These are phyloP conservation scores for Amazona guildingii DNA, from an alignment of 2,113 vertebrate genomes.

Conservation along the genomic window DNA sequence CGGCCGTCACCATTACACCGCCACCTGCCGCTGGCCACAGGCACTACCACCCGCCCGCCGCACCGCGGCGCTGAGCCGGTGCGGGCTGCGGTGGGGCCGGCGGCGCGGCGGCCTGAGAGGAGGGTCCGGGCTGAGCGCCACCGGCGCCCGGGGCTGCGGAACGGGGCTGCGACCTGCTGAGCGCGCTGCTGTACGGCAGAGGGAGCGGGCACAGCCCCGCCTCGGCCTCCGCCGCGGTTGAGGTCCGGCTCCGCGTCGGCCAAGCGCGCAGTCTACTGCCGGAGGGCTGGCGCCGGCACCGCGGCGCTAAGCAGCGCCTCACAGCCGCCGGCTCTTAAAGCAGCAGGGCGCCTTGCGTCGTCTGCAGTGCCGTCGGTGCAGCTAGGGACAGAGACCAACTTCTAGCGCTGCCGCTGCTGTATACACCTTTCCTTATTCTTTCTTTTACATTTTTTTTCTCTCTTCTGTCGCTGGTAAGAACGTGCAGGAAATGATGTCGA, in stretches of 20 bases:
- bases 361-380: not conserved
- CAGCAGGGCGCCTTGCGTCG: too few relatives aligned
- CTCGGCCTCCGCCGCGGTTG: too few relatives aligned
- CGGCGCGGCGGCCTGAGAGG: not conserved
- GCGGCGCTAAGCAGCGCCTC: too few relatives aligned
- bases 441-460: not conserved
- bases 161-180: not conserved
- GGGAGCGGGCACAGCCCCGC: not conserved
- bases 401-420: accelerated
- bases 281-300: not conserved
- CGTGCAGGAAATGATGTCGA: not conserved
- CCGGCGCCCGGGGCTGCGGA: not conserved
- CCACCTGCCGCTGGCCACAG: too few relatives aligned
- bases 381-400: accelerated
- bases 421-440: accelerated
- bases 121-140: not conserved
- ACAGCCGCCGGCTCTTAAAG: not conserved
- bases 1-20: too few relatives aligned
- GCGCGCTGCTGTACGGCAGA: too few relatives aligned
- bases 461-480: too few relatives aligned
- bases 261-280: accelerated
- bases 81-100: not conserved
- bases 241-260: not conserved
- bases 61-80: not conserved
- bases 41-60: not conserved